Percentiles rank a stretch among this genome's conserved stretches.
These are phyloP conservation scores for Bombus vancouverensis DNA, from an alignment of 1,140 invertebrate genomes.

Conservation along the genomic window DNA sequence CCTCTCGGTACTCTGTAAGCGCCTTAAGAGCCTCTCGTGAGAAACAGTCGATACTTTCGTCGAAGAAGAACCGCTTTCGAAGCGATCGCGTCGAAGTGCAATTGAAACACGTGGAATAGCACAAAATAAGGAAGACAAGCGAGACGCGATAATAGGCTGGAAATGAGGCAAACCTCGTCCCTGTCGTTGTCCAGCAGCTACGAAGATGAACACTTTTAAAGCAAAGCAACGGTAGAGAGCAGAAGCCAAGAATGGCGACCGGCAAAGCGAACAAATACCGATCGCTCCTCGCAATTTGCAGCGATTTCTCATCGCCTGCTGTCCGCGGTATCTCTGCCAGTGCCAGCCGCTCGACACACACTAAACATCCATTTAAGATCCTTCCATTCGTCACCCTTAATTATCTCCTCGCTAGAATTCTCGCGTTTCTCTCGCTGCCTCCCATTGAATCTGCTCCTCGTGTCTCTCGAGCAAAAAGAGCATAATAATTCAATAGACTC, in stretches of 20 bases:
- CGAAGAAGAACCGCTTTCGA: background rate
- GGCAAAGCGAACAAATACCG: constrained; percentile 21
- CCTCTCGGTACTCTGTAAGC: background rate
- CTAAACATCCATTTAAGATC: constrained; percentile 57
- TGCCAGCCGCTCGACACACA: constrained; percentile 22
- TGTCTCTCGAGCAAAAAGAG: constrained; percentile 39
- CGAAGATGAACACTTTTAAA: background rate
- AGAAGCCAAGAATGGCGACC: background rate
- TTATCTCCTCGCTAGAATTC: constrained; percentile 52
- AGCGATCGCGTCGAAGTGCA: constrained; percentile 8
- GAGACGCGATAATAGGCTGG: background rate
- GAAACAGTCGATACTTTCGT: background rate
- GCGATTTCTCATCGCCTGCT: constrained; percentile 49
- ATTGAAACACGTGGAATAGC: background rate
- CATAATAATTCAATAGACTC: constrained; percentile 54
- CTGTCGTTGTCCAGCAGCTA: background rate
- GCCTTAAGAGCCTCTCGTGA: background rate
- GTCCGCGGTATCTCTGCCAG: constrained; percentile 3
- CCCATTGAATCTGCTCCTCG: constrained; percentile 17
- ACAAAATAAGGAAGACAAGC: background rate
- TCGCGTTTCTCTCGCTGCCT: constrained; percentile 20
- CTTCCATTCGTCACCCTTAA: constrained; percentile 53
- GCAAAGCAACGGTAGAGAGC: background rate
- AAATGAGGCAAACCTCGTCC: background rate
- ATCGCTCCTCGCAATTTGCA: constrained; percentile 48